Percentiles rank a stretch among this genome's conserved stretches.
phyloP scores from a whole-genome alignment of 2,888 invertebrate species.

The Leuctra nigra region DNA sequence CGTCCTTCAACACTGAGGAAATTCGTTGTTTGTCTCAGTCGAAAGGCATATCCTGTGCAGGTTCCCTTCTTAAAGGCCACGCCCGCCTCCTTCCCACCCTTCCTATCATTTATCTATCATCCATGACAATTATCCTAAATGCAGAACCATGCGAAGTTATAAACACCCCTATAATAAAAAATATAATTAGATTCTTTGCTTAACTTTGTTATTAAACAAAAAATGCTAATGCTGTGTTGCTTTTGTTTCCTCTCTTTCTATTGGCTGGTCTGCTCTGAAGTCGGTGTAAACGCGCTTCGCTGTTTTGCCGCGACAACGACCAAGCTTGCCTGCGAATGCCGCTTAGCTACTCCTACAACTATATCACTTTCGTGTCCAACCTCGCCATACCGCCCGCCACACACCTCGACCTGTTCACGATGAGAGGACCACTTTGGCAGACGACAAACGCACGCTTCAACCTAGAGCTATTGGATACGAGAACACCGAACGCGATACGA shows the following conservation, averaged over 20 bases:
- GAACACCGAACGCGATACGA: constrained; percentile 52
- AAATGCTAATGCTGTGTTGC: neutral
- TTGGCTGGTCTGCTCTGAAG: constrained; percentile 42
- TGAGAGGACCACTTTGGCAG: constrained; percentile 71
- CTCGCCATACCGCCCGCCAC: constrained; percentile 59
- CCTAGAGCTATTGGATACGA: constrained; percentile 59
- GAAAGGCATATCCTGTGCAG: no score
- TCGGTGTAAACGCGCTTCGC: constrained; percentile 68
- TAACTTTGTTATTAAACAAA: no score
- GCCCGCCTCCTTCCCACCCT: no score
- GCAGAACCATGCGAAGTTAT: no score
- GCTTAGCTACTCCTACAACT: constrained; percentile 85
- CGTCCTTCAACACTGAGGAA: no score
- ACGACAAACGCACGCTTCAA: constrained; percentile 67
- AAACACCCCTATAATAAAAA: no score
- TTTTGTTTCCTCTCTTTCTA: neutral
- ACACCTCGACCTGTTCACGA: constrained; percentile 74
- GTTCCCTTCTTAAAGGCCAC: no score
- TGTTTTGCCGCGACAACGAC: constrained; percentile 66
- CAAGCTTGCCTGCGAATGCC: constrained; percentile 70
- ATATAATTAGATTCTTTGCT: no score
- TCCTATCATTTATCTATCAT: no score
- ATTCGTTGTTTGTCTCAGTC: no score
- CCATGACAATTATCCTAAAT: no score
- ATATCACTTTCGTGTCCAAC: constrained; percentile 85